Evolutionary conservation across 2,888 invertebrate genomes (phyloP).

Genomic region (Agrilus cyanescens): DNA sequence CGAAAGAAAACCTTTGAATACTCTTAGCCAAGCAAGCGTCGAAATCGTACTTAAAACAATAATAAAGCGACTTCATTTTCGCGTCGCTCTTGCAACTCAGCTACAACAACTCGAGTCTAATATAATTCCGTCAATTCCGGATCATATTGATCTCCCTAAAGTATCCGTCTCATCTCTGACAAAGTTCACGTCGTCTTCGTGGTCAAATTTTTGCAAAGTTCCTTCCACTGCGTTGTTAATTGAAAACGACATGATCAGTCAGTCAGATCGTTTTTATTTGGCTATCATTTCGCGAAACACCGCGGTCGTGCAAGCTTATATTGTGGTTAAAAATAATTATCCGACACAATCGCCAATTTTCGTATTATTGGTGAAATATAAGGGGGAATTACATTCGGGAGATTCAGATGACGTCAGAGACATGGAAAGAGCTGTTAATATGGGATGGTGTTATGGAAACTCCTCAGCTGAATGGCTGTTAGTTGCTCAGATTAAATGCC

Average conservation of each 20-base stretch:
- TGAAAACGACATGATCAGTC: conserved; percentile 45
- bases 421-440: conserved; percentile 42
- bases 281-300: conserved; percentile 70
- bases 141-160: conserved; percentile 31
- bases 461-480: conserved; percentile 42
- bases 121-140: conserved; percentile 26
- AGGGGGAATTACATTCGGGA: conserved; percentile 50
- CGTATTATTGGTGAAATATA: conserved; percentile 60
- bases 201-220: conserved; percentile 51
- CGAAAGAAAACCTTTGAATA: conserved; percentile 21
- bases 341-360: conserved; percentile 70
- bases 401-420: conserved; percentile 60
- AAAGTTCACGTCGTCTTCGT: conserved; percentile 58
- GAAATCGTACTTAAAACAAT: conserved; percentile 66
- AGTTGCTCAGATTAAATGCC: conserved; percentile 67
- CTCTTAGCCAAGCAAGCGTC: conserved; percentile 50
- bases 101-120: conserved; percentile 46
- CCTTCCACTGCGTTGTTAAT: conserved; percentile 42
- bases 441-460: conserved; percentile 40
- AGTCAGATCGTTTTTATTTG: conserved; percentile 60
- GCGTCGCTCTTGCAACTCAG: conserved; percentile 67
- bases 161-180: conserved; percentile 49
- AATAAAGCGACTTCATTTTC: conserved; percentile 58
- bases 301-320: conserved; percentile 64
- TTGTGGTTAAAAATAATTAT: conserved; percentile 73